phyloP scores from a whole-genome alignment of 2,797 vertebrate species.

The Lepus townsendii region DNA sequence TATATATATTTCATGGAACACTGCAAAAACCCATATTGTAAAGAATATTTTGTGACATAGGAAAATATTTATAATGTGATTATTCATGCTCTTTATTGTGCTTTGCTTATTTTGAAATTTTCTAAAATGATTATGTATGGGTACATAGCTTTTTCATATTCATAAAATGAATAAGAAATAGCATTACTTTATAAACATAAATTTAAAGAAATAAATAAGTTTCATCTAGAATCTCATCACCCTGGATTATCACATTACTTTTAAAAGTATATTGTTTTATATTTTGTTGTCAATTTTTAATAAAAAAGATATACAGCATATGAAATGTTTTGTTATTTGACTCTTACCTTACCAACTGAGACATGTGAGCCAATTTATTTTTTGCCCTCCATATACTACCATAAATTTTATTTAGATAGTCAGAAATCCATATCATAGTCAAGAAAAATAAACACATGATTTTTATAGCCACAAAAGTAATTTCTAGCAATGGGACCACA shows the following conservation, averaged over 20 bases:
- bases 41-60: slow-evolving; percentile 39
- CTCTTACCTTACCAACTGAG: neutral
- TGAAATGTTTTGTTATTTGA: slow-evolving; percentile 4
- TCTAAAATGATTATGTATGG: slow-evolving; percentile 6
- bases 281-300: slow-evolving; percentile 29
- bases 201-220: slow-evolving; percentile 54
- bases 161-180: neutral
- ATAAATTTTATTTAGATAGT: slow-evolving; percentile 22
- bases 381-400: neutral
- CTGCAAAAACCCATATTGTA: neutral
- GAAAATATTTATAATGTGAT: neutral
- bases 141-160: neutral
- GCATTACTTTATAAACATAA: slow-evolving; percentile 7
- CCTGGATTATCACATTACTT: neutral
- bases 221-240: neutral
- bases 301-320: slow-evolving; percentile 10
- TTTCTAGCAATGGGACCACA: neutral
- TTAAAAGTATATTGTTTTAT: neutral
- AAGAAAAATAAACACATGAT: neutral
- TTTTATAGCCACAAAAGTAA: neutral
- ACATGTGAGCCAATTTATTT: neutral
- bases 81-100: neutral
- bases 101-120: slow-evolving; percentile 39
- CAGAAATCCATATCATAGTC: neutral
- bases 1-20: neutral